phyloP scores from a whole-genome alignment of 2,113 vertebrate genomes.

The Chaetops frenatus region DNA sequence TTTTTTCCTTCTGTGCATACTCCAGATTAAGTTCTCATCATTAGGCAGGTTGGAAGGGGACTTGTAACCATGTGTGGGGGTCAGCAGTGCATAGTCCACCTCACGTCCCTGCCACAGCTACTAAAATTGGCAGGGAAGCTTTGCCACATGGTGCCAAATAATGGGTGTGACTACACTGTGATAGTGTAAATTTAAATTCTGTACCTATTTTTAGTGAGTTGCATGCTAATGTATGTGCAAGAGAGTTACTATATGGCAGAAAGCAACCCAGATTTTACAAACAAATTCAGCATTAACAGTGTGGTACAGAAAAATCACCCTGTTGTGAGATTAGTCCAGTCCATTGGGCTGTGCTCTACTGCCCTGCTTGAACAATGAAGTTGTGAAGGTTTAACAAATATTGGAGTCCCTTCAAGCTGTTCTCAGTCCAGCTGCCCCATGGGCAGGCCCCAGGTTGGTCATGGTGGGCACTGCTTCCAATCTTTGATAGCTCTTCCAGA shows the following conservation, averaged over 20 bases:
- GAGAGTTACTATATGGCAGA: not conserved
- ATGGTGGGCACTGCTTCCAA: not conserved
- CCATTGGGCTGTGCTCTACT: not conserved
- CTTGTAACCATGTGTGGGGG: not conserved
- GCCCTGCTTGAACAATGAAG: not conserved
- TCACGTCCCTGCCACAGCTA: not conserved
- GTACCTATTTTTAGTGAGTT: not conserved
- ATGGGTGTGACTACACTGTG: not conserved
- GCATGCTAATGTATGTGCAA: not conserved
- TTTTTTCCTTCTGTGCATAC: slow-evolving; percentile 1
- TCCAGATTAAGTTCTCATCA: not conserved
- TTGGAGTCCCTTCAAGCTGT: not conserved
- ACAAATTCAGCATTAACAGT: not conserved
- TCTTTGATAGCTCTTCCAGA: not conserved
- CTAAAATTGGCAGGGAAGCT: not conserved
- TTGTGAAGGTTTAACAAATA: not conserved
- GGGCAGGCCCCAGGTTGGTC: not conserved
- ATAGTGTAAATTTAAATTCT: not conserved
- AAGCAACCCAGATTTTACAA: not conserved
- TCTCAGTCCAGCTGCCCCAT: not conserved
- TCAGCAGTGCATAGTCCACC: not conserved
- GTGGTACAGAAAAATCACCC: not conserved
- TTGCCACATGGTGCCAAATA: not conserved
- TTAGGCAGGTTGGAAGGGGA: not conserved
- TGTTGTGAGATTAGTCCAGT: not conserved